Base-by-base conservation (phyloP, 2,113 vertebrate species). In the Xiphias gladius region DNA sequence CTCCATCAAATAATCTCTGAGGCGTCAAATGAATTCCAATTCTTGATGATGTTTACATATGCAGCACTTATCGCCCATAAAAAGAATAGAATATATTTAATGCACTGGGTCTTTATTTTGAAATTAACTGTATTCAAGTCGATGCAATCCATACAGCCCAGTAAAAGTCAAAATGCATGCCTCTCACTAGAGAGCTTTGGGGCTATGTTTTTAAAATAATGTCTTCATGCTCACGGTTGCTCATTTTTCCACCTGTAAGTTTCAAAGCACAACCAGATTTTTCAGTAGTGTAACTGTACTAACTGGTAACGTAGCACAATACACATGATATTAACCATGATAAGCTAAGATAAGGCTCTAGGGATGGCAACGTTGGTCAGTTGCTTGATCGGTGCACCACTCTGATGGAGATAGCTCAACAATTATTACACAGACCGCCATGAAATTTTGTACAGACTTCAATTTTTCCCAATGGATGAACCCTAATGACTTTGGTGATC, bases 1-100 rank as follows among this genome's bases (percentile, higher is more conserved):
- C 92, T 95, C 96, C 94, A 95, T 96, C 96, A 96, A 95, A 96
- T 96, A 95, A 96, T 95, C 95, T 94, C 94, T 94, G 94, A 96
- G 92, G 90, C 94, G 90, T 95, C 90, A 89, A 91, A 93, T 91
- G 63, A 89, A 92, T 93, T 90, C 83, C 84, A 89, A 93, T 95
- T 94, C 61, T 90, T 88, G 72, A 90, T 88, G 73, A 85, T 84
- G 83, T 84, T 92, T 92, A 76, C 79, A 88, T 91, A 67, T 54
- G 89, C 88, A 90, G 86, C 87, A 85, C 85, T 91, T 75, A 86
- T 80, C 24, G 64, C 39, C 57, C 30, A 76, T 63, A 73, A 58
- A 76, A 69, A 75, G 22, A 75, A 26, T 11, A 1, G n/a, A 66
- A 58, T 69, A 19, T 79, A 84, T 86, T 62, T 12, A 73, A 70